A percentile compares a stretch with the other conserved stretches of the same genome.
These are phyloP conservation scores for Fundulus diaphanus DNA, from an alignment of 2,797 vertebrate genomes.

Conservation along the genomic window DNA sequence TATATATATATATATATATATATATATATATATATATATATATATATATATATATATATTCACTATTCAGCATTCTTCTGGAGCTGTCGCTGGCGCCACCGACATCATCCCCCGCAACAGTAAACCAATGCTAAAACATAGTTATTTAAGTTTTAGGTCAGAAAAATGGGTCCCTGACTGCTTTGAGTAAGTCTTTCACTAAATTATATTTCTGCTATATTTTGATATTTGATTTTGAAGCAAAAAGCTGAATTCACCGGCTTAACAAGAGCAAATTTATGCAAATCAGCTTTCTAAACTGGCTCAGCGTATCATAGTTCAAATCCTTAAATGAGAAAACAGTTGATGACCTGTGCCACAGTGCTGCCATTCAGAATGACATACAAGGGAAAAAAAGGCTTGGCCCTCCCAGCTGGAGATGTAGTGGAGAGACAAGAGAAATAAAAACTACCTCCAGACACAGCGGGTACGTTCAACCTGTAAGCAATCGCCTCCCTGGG, in stretches of 20 bases:
- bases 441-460: neutral
- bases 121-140: too few species aligned
- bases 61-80: too few species aligned
- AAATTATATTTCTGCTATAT: too few species aligned
- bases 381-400: neutral
- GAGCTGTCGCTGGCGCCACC: too few species aligned
- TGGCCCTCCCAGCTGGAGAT: neutral
- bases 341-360: neutral
- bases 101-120: too few species aligned
- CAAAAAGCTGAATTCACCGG: neutral
- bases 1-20: too few species aligned
- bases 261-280: neutral
- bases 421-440: neutral
- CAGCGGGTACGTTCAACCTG: slow-evolving; percentile 1
- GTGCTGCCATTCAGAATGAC: slow-evolving; percentile 1
- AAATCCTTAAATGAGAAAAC: neutral
- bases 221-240: too few species aligned
- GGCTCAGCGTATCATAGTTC: neutral
- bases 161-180: too few species aligned
- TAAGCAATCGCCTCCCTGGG: neutral
- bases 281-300: neutral
- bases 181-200: too few species aligned
- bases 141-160: too few species aligned
- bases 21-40: too few species aligned
- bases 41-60: too few species aligned